Evolutionary conservation across 2,888 invertebrate species (phyloP).

Genomic region (Elysia crispata): DNA sequence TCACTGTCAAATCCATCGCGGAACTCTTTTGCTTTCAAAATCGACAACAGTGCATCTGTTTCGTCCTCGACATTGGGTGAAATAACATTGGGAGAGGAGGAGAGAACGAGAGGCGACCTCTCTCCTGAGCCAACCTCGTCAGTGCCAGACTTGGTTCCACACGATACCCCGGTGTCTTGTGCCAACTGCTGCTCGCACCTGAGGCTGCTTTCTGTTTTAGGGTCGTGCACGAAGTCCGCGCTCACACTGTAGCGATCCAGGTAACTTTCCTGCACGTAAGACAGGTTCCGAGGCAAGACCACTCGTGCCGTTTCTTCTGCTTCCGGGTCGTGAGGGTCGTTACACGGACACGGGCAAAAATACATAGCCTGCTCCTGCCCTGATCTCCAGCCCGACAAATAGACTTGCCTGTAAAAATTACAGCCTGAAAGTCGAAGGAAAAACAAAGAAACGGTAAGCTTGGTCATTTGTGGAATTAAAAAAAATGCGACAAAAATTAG

Average conservation of each 20-base stretch:
- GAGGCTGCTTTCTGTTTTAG: constrained; percentile 47
- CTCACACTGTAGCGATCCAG: constrained; percentile 66
- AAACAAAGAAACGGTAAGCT: neutral
- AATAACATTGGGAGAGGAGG: neutral
- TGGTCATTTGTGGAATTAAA: constrained; percentile 7
- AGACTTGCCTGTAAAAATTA: neutral
- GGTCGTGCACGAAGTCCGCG: constrained; percentile 60
- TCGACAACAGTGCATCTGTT: constrained; percentile 34
- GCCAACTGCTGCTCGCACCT: constrained; percentile 42
- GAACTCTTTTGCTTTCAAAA: constrained; percentile 31
- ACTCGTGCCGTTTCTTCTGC: constrained; percentile 51
- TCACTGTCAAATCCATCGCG: neutral
- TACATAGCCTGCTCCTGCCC: constrained; percentile 46
- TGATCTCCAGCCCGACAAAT: neutral
- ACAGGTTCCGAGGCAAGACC: constrained; percentile 68
- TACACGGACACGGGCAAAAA: constrained; percentile 48
- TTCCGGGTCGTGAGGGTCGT: constrained; percentile 51
- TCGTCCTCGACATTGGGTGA: constrained; percentile 33
- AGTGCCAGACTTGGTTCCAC: constrained; percentile 7
- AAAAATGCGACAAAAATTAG: too few relatives aligned
- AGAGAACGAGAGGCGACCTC: too few relatives aligned
- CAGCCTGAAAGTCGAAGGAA: neutral
- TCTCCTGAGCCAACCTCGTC: too few relatives aligned
- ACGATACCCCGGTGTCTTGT: neutral
- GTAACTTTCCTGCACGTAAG: constrained; percentile 66